Evolutionary conservation across 2,113 vertebrate species (phyloP).

Genomic region (Leptobrachium leishanense): DNA sequence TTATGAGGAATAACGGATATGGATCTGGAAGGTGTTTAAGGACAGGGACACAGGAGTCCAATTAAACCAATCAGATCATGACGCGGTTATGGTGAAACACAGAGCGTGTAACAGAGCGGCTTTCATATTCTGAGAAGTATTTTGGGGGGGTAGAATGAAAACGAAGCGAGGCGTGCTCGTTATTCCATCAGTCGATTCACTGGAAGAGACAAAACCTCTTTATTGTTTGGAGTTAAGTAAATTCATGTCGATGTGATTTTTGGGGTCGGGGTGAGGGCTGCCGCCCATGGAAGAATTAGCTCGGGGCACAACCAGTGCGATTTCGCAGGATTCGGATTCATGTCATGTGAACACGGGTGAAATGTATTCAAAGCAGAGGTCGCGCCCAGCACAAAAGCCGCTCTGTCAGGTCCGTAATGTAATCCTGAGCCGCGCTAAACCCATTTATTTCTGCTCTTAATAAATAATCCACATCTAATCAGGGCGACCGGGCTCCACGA

Average conservation of each 20-base stretch:
- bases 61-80: no score
- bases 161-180: constrained; percentile 1
- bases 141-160: background rate
- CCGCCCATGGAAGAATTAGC: constrained; percentile 4
- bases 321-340: background rate
- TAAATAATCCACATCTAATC: no score
- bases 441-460: no score
- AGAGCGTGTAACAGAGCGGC: no score
- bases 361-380: background rate
- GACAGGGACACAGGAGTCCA: no score
- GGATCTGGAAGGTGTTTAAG: no score
- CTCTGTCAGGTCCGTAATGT: background rate
- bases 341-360: background rate
- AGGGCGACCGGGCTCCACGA: no score
- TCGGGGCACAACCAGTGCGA: background rate
- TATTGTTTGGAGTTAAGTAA: constrained; percentile 12
- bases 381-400: constrained; percentile 8
- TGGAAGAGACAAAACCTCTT: constrained; percentile 4
- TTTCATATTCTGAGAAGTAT: no score
- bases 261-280: background rate
- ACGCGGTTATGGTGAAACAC: no score
- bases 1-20: no score
- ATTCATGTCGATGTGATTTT: constrained; percentile 9
- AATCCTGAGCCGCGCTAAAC: background rate
- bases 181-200: background rate